Conservation (phyloP, 2,888 invertebrate species). For the Drosophila vallismaia region DNA sequence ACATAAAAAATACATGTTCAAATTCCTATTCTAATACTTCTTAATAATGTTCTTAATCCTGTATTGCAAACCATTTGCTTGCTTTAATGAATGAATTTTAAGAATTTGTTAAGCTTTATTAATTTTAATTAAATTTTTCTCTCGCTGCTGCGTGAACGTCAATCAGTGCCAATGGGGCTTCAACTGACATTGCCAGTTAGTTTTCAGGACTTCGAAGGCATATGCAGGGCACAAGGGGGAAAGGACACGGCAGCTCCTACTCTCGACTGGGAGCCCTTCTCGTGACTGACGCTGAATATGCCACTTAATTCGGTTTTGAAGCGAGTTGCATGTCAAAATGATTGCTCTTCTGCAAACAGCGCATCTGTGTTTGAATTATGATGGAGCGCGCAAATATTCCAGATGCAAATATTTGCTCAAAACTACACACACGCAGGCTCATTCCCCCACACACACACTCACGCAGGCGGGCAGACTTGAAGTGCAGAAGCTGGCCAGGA, state of each 20-base stretch:
- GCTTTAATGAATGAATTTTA: no score
- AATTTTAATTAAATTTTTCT: not conserved
- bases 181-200: constrained; percentile 29
- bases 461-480: constrained; percentile 60
- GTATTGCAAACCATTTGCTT: no score
- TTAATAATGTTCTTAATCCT: no score
- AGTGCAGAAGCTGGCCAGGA: constrained; percentile 70
- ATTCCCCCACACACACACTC: constrained; percentile 17
- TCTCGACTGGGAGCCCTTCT: constrained; percentile 35
- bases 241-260: constrained; percentile 5
- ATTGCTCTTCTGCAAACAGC: constrained; percentile 83
- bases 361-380: constrained; percentile 84
- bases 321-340: constrained; percentile 82
- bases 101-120: not conserved
- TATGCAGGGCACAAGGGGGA: not conserved
- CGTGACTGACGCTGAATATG: constrained; percentile 71
- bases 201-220: constrained; percentile 4
- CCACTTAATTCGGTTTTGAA: constrained; percentile 82
- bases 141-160: constrained; percentile 59
- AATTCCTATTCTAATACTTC: no score
- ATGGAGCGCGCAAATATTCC: constrained; percentile 83
- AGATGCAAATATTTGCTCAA: constrained; percentile 83
- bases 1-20: no score
- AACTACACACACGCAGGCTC: constrained; percentile 79
- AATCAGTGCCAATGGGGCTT: constrained; percentile 63